These are phyloP conservation scores for Magallana nippona DNA, from an alignment of 2,888 invertebrate genomes.

Conservation along the genomic window DNA sequence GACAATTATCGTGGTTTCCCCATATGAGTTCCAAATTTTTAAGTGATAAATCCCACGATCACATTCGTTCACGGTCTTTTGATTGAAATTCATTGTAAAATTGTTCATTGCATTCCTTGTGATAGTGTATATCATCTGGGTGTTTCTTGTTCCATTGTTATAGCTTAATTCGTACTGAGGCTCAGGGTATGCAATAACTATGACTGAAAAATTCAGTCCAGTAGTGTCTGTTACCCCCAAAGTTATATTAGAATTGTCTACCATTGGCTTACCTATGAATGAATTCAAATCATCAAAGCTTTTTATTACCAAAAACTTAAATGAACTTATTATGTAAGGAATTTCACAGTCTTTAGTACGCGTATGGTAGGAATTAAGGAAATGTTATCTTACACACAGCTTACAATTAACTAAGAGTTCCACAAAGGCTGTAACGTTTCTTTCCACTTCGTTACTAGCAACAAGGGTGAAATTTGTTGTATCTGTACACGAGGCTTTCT, in stretches of 20 bases:
- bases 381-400: background rate
- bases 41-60: background rate
- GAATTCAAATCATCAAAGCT: no score
- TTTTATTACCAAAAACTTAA: no score
- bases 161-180: slow-evolving; percentile 1
- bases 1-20: background rate
- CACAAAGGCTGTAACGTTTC: background rate
- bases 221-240: background rate
- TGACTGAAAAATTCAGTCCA: background rate
- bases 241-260: background rate
- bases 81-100: slow-evolving; percentile 1
- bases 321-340: no score
- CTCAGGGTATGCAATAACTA: background rate
- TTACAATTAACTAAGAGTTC: background rate
- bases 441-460: background rate
- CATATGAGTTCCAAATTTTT: background rate
- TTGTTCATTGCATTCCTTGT: background rate
- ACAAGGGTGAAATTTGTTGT: slow-evolving; percentile 12
- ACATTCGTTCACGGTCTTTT: background rate
- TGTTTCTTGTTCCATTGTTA: background rate
- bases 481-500: background rate
- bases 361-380: no score
- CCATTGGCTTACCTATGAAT: background rate
- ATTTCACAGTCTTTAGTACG: no score
- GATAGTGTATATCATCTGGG: background rate